Conservation (phyloP, 1,140 invertebrate genomes). For the Lordiphosa stackelbergi region DNA sequence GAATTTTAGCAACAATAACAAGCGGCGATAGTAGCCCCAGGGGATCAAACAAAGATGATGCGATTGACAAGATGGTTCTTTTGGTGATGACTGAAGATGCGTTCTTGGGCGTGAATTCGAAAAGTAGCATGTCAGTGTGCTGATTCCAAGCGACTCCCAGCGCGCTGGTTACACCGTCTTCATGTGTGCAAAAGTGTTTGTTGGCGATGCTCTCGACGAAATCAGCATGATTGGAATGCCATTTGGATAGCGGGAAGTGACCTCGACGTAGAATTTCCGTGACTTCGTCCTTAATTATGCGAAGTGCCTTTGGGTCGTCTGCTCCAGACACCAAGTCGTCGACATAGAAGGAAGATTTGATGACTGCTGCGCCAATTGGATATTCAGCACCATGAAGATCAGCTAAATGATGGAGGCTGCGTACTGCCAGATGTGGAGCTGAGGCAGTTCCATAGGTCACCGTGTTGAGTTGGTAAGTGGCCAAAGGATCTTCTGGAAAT, state of each 20-base stretch:
- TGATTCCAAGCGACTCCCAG: too few relatives aligned
- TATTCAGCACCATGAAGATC: not conserved
- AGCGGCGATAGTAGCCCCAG: too few relatives aligned
- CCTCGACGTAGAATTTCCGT: constrained; percentile 11
- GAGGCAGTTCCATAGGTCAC: constrained; percentile 13
- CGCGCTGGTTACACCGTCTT: too few relatives aligned
- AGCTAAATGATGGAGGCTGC: constrained; percentile 6
- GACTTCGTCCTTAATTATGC: constrained; percentile 12
- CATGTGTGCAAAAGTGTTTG: too few relatives aligned
- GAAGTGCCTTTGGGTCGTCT: constrained; percentile 1
- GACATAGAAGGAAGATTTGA: constrained; percentile 8
- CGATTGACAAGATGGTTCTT: too few relatives aligned
- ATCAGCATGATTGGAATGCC: constrained; percentile 5
- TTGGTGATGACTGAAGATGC: too few relatives aligned
- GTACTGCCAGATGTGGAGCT: constrained; percentile 16
- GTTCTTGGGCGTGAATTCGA: too few relatives aligned
- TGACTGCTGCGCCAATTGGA: not conserved
- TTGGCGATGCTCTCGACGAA: too few relatives aligned
- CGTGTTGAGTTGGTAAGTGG: constrained; percentile 31
- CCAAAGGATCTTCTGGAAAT: constrained; percentile 24
- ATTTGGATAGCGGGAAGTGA: constrained; percentile 8
- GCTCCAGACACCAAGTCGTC: constrained; percentile 9
- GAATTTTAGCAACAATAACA: too few relatives aligned
- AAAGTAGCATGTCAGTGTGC: too few relatives aligned
- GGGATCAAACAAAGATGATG: too few relatives aligned